phyloP scores from a whole-genome alignment of 1,140 invertebrate genomes.

The Calliopsis andreniformis region DNA sequence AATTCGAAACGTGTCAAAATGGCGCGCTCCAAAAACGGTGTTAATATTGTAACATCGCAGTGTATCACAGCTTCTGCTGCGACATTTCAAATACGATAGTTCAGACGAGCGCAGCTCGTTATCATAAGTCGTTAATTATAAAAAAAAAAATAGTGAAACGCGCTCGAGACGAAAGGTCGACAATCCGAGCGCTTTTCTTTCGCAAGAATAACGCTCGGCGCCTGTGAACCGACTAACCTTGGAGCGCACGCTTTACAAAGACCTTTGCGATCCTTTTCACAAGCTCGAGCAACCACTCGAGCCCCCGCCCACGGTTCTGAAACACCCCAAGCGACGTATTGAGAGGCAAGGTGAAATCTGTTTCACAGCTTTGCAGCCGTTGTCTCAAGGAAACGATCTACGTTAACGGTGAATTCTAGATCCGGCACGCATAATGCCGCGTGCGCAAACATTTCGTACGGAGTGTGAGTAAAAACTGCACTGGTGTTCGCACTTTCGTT shows the following conservation, averaged over 20 bases:
- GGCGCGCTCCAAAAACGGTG: too few species aligned
- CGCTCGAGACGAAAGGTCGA: too few species aligned
- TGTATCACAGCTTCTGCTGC: too few species aligned
- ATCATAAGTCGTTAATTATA: too few species aligned
- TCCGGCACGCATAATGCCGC: conserved; percentile 28
- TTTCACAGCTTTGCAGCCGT: background rate
- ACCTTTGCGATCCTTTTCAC: background rate
- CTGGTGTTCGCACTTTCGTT: conserved; percentile 47
- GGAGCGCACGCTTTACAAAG: background rate
- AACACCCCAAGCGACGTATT: too few species aligned
- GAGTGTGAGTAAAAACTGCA: conserved; percentile 32
- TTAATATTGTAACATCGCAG: too few species aligned
- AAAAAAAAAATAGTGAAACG: too few species aligned
- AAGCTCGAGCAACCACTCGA: too few species aligned
- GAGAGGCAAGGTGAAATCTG: background rate
- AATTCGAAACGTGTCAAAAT: too few species aligned
- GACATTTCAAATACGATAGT: too few species aligned
- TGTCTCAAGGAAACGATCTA: background rate
- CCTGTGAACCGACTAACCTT: background rate
- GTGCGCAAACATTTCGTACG: conserved; percentile 36
- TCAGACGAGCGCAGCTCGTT: too few species aligned
- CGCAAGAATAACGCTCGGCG: background rate
- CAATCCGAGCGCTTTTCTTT: too few species aligned
- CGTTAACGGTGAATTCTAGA: conserved; percentile 42
- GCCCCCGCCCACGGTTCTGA: background rate